Evolutionary conservation across 2,888 invertebrate species (phyloP), one percentile per base, ranked within the genome.

Genomic region (Dendrolimus houi): DNA sequence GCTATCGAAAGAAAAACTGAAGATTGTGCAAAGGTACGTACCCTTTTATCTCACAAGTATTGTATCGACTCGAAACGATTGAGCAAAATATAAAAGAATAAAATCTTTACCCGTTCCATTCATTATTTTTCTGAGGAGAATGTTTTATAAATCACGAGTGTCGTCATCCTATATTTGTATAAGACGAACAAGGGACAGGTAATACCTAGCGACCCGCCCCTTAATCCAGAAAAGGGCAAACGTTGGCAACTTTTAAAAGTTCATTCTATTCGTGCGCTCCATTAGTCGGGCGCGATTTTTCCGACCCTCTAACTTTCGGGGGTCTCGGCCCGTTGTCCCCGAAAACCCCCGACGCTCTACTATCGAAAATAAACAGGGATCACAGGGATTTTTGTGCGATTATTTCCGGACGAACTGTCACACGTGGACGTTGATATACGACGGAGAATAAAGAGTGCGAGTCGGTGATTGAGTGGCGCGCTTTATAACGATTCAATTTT

Each of bases 281-380:
- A 87, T 87, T 87, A 86, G 84, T 78, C 81, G 64, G 72, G 78
- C 75, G 60, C 71, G 72, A 75, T 79, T 83, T 84, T 78, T 81
- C 81, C 79, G 69, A 72, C 72, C 77, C 77, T 72, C 72, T 68
- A 75, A 81, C 74, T 74, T 79, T 72, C 59, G 70, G 75, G 71
- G 68, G 69, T 65, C 61, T 2, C 12, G 70, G 67, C 68, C 66
- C 70, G 58, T 59, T 70, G 70, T 62, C 68, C 72, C 70, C 66
- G 66, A 65, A 47, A 47, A 29, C 62, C 64, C 67, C 67, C 71
- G 66, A 66, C 70, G 66, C 68, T 47, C 9, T 47, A 47, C 47
- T 64, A 63, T 62, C 70, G 67, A 76, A 81, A 83, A 83, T 85
- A 82, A 79, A 81, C 81, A 77, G 70, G 67, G 75, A 76, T 77